Base-by-base conservation (phyloP, 1,140 invertebrate genomes). In the Bacillus rossius region DNA sequence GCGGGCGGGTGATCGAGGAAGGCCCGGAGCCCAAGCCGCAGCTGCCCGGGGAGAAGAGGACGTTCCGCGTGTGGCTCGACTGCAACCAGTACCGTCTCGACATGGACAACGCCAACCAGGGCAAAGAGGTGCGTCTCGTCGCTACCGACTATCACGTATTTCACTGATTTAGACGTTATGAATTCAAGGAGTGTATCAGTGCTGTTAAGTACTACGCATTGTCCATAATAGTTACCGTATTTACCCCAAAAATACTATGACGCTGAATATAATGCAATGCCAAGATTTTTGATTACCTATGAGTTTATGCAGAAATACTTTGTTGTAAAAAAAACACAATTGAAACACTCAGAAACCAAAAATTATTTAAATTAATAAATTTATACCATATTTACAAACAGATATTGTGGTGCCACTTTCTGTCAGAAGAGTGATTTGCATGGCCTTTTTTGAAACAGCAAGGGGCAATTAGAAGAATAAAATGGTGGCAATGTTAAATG, bases 1-100 rank as follows among this genome's bases (percentile, higher is more conserved):
- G 92, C 63, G 97, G 97, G 0, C 83, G 94, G 62, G 90, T 99
- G 1, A 96, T 99, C 55, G 97, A 99, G 75, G 97, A 99, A 75
- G 94, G 91, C 0, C 89, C 94, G 0, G 94, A 97, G 64, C 94
- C 94, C 1, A 81, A 86, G 60, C 92, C 93, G 0, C 78, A 86
- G 60, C 73, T 98, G 41, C 84, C 87, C 1, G 95, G 95, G 0
- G 95, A 99, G 67, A 83, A 84, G 8, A 80, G 98, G 61, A 98
- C 93, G 0, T 99, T 91, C 72, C 78, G 97, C 37, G 90, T 99
- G 1, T 90, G 92, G 80, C 76, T 99, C 14, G 96, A 99, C 71
- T 89, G 91, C 2, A 98, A 99, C 80, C 95, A 98, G 73, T 99
- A 99, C 67, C 83, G 92, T 57, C 77, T 88, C 59, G 96, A 99